Percentiles rank a stretch among this genome's conserved stretches.
Conservation (phyloP, 2,113 vertebrate genomes). For the Accipiter virgatus region DNA sequence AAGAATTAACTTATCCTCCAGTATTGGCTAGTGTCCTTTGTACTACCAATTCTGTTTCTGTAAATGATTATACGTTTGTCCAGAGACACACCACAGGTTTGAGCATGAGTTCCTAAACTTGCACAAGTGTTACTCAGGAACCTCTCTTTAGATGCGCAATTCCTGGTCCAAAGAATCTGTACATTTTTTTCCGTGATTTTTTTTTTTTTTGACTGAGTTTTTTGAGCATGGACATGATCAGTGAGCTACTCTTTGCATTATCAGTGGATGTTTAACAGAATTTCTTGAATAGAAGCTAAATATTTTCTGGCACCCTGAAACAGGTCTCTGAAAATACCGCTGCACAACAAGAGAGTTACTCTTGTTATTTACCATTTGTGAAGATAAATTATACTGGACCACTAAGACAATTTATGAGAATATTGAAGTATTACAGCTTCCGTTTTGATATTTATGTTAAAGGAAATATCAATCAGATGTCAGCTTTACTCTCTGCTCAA, state of each 20-base stretch:
- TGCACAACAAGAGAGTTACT: neutral
- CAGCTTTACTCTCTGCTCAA: neutral
- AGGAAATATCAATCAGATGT: neutral
- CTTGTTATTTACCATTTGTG: neutral
- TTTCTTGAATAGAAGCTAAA: neutral
- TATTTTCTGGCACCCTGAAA: neutral
- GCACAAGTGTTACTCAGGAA: neutral
- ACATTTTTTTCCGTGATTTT: neutral
- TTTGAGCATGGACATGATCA: neutral
- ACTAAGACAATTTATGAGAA: neutral
- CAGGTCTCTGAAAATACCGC: neutral
- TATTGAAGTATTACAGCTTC: neutral
- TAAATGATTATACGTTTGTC: neutral
- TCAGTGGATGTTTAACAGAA: neutral
- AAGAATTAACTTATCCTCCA: neutral
- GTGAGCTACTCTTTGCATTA: neutral
- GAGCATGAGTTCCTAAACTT: neutral
- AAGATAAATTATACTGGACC: neutral
- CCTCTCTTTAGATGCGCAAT: neutral
- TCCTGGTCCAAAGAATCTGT: neutral
- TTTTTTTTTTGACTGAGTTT: neutral
- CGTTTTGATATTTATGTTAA: neutral
- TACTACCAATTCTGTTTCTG: neutral
- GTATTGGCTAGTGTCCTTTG: neutral
- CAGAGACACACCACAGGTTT: neutral